Evolutionary conservation across 30 jellyfish, hydroid and myxozoan genomes (phyloP), one percentile per base, ranked within the genome.

Genomic region (Sanderia malayensis): DNA sequence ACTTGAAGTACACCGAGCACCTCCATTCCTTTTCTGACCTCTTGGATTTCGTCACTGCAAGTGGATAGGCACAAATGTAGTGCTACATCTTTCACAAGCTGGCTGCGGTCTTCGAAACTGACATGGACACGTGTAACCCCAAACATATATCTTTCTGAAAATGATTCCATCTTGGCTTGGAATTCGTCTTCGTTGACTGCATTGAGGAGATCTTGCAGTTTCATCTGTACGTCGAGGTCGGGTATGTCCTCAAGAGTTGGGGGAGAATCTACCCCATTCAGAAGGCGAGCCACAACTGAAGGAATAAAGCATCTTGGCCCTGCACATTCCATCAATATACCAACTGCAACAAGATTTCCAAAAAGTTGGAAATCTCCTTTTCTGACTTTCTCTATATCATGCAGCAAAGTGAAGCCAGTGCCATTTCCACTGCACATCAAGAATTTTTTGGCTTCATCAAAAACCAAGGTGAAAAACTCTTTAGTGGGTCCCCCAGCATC

Each of bases 221-320:
- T 61, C 52, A 37, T 37, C 13, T 37, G 13, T 37, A 37, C 13
- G 52, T 37, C 52, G 13, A 37, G 13, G 52, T 13, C 52, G 6
- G 52, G 52, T 3, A 60, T 60, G 45, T 60, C 72, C 25, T 60
- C 72, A 60, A 26, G 21, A 9, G 41, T 60, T 60, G 44, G 72
- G 27, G 6, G 72, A 4, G n/a, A 11, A 18, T 26, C n/a, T n/a
- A 17, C 44, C 4, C 22, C 27, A 11, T 60, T 60, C 44, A 60
- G n/a, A 26, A 60, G 27, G 27, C n/a, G 27, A 18, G 72, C 27
- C 4, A 25, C 25, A 41, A 60, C 27, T 26, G 72, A 26, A 19
- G 72, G 72, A 21, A 60, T 60, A 26, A 60, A 60, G 45, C 44
- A 60, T 11, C n/a, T 7, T 60, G 72, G 44, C 44, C 72, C 72